A percentile compares a stretch with the other conserved stretches of the same genome.
These are phyloP conservation scores for Apoda limacodes DNA, from an alignment of 2,888 invertebrate genomes.

Conservation along the genomic window DNA sequence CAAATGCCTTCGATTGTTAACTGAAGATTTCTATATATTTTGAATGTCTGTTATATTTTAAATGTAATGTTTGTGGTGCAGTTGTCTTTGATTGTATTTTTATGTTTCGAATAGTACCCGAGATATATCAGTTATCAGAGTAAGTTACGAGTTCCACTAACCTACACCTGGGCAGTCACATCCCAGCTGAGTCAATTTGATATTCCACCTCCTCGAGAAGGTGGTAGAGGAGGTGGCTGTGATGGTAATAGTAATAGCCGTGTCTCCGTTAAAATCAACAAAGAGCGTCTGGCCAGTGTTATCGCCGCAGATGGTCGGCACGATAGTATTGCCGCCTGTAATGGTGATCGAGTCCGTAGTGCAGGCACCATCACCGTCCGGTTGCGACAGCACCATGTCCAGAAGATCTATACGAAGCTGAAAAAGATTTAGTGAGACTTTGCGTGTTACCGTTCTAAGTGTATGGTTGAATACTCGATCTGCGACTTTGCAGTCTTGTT, in stretches of 20 bases:
- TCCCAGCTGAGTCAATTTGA: conserved; percentile 78
- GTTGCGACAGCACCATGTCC: conserved; percentile 78
- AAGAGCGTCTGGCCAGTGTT: conserved; percentile 84
- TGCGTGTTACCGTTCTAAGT: neutral
- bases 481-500: neutral
- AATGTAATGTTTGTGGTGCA: too few relatives aligned
- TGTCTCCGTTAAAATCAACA: conserved; percentile 77
- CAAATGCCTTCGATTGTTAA: too few relatives aligned
- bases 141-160: too few relatives aligned
- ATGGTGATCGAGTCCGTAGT: conserved; percentile 77
- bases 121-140: too few relatives aligned
- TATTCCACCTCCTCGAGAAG: conserved; percentile 79
- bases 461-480: too few relatives aligned
- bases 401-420: conserved; percentile 84
- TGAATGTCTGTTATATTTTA: too few relatives aligned
- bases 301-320: conserved; percentile 82
- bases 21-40: too few relatives aligned
- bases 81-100: too few relatives aligned
- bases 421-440: conserved; percentile 7
- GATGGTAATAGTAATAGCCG: conserved; percentile 75
- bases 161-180: conserved; percentile 78
- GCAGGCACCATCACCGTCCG: conserved; percentile 80
- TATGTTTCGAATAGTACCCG: too few relatives aligned
- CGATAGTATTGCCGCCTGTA: conserved; percentile 74
- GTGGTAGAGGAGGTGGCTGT: conserved; percentile 71